phyloP scores from a whole-genome alignment of 2,888 invertebrate species.

The Drosophila greeni region DNA sequence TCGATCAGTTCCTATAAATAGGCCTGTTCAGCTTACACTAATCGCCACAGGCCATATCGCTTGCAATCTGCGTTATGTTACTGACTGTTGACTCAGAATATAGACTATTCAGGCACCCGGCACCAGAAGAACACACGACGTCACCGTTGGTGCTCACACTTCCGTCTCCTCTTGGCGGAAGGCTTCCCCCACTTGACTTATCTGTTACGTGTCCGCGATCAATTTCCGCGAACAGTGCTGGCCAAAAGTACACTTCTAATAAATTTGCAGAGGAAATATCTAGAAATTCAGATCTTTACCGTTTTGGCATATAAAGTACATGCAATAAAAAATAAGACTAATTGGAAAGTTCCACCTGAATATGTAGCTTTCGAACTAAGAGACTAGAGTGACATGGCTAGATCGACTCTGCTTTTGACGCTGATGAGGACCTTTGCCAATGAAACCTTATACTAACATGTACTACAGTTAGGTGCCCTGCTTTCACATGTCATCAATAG shows the following conservation, averaged over 20 bases:
- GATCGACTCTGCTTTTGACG: too few species aligned
- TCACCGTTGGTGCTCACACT: slow-evolving; percentile 3
- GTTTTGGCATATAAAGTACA: not conserved
- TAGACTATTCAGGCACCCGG: not conserved
- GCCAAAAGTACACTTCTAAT: not conserved
- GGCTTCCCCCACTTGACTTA: slow-evolving; percentile 9
- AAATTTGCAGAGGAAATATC: not conserved
- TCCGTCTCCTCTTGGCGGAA: slow-evolving; percentile 1
- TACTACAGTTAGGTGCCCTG: too few species aligned
- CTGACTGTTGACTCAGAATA: not conserved
- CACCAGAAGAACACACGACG: not conserved
- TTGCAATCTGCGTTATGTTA: not conserved
- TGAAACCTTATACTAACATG: too few species aligned
- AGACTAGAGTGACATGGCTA: too few species aligned
- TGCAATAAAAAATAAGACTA: not conserved
- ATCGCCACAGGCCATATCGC: slow-evolving; percentile 15
- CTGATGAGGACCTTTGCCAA: too few species aligned
- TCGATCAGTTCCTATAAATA: slow-evolving; percentile 61
- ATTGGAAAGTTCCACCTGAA: too few species aligned
- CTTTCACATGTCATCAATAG: too few species aligned
- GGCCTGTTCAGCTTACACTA: slow-evolving; percentile 28
- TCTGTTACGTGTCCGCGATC: slow-evolving; percentile 8
- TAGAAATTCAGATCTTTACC: not conserved
- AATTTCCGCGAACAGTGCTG: slow-evolving; percentile 6
- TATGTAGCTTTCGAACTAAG: too few species aligned